These are phyloP conservation scores for Pseudococcus viburni DNA, from an alignment of 2,888 invertebrate species.

Conservation along the genomic window DNA sequence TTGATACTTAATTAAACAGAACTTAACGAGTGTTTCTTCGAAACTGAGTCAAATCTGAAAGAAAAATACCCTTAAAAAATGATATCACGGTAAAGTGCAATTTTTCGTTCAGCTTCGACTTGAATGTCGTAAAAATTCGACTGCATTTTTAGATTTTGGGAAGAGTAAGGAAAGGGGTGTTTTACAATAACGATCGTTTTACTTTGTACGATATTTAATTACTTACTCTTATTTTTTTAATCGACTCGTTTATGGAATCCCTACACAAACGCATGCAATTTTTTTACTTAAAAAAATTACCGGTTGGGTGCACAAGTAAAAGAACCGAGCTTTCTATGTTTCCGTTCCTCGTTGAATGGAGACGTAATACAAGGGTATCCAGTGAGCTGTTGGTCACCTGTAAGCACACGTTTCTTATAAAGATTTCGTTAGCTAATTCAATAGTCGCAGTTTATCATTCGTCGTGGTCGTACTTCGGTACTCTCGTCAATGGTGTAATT, in stretches of 20 bases:
- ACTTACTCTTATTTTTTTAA: neutral
- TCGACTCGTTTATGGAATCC: neutral
- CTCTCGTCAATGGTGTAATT: neutral
- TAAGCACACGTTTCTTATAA: constrained; percentile 43
- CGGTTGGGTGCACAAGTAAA: constrained; percentile 23
- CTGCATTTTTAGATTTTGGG: no score
- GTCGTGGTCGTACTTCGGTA: neutral
- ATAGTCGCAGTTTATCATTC: constrained; percentile 53
- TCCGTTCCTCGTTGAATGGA: neutral
- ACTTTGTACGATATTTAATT: neutral
- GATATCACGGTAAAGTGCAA: no score
- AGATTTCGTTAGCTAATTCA: constrained; percentile 60
- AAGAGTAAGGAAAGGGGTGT: neutral
- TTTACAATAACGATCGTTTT: neutral
- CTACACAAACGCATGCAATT: neutral
- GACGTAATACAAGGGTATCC: constrained; percentile 59
- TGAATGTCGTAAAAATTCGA: no score
- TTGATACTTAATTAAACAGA: no score
- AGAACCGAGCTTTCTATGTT: constrained; percentile 31
- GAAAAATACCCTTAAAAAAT: no score
- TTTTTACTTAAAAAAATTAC: constrained; percentile 7
- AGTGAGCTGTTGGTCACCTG: constrained; percentile 56
- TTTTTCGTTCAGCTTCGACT: no score
- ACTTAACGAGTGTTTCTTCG: no score
- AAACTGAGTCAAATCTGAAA: no score